Base-by-base conservation (phyloP, 2,113 vertebrate genomes). In the Athene cunicularia region DNA sequence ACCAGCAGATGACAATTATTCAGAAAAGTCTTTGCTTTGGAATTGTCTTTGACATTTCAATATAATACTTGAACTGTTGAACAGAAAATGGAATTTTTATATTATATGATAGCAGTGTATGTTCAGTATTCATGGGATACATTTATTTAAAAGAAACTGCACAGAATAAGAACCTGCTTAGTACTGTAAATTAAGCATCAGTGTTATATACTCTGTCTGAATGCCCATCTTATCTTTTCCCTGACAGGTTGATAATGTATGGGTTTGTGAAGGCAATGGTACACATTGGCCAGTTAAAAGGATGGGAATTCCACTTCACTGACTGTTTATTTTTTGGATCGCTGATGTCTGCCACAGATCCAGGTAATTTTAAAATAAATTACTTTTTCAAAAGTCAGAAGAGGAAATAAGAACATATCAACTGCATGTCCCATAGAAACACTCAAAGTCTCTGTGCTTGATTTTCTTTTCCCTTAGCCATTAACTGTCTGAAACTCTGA, bases 281-380 rank as follows among this genome's bases (percentile, higher is more conserved):
- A 41, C 93, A 97, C n/a, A 67, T 91, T 37, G 98, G 98, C 90
- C 97, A 97, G 47, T 55, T 98, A 85, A 92, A 97, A 95, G 96
- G 94, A 52, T 97, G 97, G 94, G 98, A 98, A 96, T 99, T 99
- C 97, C 97, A 98, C 93, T 98, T 99, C 95, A 99, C 98, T 22
- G 98, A 99, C 96, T 99, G 98, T 83, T 98, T 99, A 66, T 97
- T 99, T 96, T 99, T 99, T 90, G 98, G 98, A 67, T 99, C 99
- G 0, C 96, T 99, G 96, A 98, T 99, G 96, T 99, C 99, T 79
- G 98, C 99, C 90, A 99, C 98, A 93, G 99, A 99, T 95, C 99
- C 99, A 98, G 98, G 99, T 99, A 99, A 96, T 33, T 18, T 89
- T 93, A 91, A 79, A 97, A 81, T 52, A 68, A 67, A 43, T 47